Evolutionary conservation across 2,113 vertebrate species (phyloP).

Genomic region (Aplodontia rufa): DNA sequence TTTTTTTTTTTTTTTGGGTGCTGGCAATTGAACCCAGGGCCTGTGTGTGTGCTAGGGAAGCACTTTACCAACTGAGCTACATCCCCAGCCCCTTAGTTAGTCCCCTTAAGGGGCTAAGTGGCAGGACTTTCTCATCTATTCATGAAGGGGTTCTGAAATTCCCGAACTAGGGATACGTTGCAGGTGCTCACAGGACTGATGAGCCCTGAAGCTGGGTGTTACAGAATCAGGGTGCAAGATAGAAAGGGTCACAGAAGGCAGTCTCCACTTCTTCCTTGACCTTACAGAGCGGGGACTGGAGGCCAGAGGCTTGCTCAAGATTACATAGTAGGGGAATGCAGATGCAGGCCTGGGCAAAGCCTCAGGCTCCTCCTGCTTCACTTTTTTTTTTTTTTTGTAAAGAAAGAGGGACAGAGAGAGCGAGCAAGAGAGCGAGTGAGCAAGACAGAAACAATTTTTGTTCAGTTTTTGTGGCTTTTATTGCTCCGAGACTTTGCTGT

Average conservation of each 20-base stretch:
- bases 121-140: neutral
- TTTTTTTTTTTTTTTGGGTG: too few species aligned
- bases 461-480: too few species aligned
- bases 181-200: neutral
- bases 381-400: too few species aligned
- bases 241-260: neutral
- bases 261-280: neutral
- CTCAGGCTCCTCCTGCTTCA: neutral
- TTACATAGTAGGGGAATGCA: neutral
- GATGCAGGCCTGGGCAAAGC: neutral
- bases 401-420: too few species aligned
- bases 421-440: too few species aligned
- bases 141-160: neutral
- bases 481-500: too few species aligned
- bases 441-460: too few species aligned
- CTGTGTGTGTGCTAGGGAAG: too few species aligned
- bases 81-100: too few species aligned
- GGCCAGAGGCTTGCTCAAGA: neutral
- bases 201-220: neutral
- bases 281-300: conserved; percentile 13
- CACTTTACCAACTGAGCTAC: too few species aligned
- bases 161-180: neutral
- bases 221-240: neutral
- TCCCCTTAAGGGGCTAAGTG: neutral
- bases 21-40: too few species aligned